Conservation (phyloP, 2,888 invertebrate species). For the Anticlea derivata region DNA sequence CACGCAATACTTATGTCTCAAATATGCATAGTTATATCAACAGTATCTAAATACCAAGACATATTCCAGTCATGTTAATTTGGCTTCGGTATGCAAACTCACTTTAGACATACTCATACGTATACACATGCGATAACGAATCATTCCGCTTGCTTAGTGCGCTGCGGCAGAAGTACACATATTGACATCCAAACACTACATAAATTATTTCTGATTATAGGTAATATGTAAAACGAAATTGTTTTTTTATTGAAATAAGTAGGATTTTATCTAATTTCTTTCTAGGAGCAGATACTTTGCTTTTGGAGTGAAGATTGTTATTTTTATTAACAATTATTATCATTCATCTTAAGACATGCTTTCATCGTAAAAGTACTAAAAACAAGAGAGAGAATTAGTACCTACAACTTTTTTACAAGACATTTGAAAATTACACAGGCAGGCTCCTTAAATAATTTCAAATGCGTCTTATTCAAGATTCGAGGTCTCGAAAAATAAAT, state of each 20-base stretch:
- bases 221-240: too few relatives aligned
- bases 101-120: constrained; percentile 16
- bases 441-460: too few relatives aligned
- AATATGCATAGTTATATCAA: constrained; percentile 19
- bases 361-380: too few relatives aligned
- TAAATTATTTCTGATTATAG: background rate
- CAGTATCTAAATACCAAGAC: constrained; percentile 16
- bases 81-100: constrained; percentile 27
- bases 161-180: background rate
- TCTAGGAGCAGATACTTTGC: too few relatives aligned
- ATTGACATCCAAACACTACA: background rate
- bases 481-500: too few relatives aligned
- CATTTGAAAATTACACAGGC: too few relatives aligned
- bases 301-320: constrained; percentile 3
- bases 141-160: constrained; percentile 21
- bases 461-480: too few relatives aligned
- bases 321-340: background rate
- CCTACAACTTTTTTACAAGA: too few relatives aligned
- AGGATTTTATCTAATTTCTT: too few relatives aligned
- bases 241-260: background rate
- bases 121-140: constrained; percentile 26
- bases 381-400: too few relatives aligned
- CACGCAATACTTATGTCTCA: constrained; percentile 1
- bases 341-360: too few relatives aligned
- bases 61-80: constrained; percentile 20